phyloP scores from a whole-genome alignment of 1,140 invertebrate genomes.

The Marisa cornuarietis region DNA sequence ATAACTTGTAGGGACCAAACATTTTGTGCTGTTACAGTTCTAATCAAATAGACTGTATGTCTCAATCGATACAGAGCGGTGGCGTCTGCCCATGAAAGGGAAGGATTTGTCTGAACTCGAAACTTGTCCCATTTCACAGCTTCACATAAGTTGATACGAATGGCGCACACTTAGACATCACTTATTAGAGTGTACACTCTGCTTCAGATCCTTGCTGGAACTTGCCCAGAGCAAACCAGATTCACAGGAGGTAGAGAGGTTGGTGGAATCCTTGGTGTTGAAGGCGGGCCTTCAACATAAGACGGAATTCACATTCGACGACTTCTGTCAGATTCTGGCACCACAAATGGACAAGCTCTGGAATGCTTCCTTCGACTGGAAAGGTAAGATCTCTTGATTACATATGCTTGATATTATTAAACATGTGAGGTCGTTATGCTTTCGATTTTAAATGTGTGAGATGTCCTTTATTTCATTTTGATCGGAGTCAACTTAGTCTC shows the following conservation, averaged over 20 bases:
- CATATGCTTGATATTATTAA: too few relatives aligned
- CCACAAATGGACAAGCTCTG: conserved; percentile 81
- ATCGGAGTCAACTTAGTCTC: neutral
- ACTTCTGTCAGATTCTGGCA: conserved; percentile 86
- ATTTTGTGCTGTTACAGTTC: too few relatives aligned
- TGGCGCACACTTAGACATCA: too few relatives aligned
- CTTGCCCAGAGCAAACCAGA: conserved; percentile 77
- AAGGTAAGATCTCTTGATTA: conserved; percentile 33
- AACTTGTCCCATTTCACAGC: too few relatives aligned
- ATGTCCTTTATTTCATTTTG: neutral
- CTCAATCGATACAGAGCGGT: too few relatives aligned
- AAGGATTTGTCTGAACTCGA: too few relatives aligned
- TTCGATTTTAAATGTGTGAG: neutral
- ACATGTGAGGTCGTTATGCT: neutral
- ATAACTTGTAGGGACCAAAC: too few relatives aligned
- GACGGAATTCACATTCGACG: conserved; percentile 90
- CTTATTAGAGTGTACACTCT: neutral
- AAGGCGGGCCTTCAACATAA: conserved; percentile 91
- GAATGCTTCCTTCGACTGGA: conserved; percentile 56
- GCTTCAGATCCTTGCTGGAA: conserved; percentile 89
- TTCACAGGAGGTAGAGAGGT: conserved; percentile 68
- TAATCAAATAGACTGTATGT: too few relatives aligned
- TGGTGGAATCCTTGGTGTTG: conserved; percentile 89
- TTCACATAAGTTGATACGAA: too few relatives aligned
- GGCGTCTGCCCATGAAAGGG: too few relatives aligned